Evolutionary conservation across 2,113 vertebrate genomes (phyloP).

Genomic region (Mionectes macconnelli): DNA sequence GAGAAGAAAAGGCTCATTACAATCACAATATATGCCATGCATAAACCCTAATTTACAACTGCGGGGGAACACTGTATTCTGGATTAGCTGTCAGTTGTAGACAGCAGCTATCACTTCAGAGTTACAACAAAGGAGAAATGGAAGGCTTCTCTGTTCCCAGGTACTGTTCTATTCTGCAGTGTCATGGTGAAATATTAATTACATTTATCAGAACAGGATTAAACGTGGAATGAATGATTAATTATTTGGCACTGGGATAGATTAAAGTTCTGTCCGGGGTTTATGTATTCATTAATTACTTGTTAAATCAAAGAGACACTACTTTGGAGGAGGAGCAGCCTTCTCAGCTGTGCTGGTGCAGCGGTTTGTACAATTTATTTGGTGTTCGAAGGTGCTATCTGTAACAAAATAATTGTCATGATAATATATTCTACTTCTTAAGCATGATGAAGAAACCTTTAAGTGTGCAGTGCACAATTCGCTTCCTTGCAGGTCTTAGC

Average conservation of each 20-base stretch:
- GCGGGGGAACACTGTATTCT: background rate
- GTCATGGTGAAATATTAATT: slow-evolving; percentile 58
- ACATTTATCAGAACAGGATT: slow-evolving; percentile 46
- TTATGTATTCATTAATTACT: slow-evolving; percentile 55
- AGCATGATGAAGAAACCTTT: background rate
- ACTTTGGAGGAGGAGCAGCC: background rate
- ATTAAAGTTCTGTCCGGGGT: slow-evolving; percentile 45
- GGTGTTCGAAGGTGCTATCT: background rate
- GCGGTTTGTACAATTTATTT: background rate
- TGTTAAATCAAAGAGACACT: slow-evolving; percentile 15
- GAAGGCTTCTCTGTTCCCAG: slow-evolving; percentile 10
- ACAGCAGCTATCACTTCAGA: background rate
- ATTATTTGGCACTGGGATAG: slow-evolving; percentile 38
- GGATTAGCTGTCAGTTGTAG: background rate
- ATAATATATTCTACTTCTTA: background rate
- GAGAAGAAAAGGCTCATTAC: background rate
- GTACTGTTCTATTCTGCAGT: slow-evolving; percentile 15
- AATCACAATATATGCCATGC: background rate
- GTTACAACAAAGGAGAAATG: background rate
- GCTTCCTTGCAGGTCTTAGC: background rate
- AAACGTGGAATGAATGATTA: slow-evolving; percentile 39
- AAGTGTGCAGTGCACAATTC: background rate
- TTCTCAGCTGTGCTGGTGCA: background rate
- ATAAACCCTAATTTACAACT: background rate
- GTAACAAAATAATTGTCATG: background rate